Percentiles rank a stretch among this genome's conserved stretches.
phyloP scores from a whole-genome alignment of 1,140 invertebrate genomes.

The Bombus haemorrhoidalis region DNA sequence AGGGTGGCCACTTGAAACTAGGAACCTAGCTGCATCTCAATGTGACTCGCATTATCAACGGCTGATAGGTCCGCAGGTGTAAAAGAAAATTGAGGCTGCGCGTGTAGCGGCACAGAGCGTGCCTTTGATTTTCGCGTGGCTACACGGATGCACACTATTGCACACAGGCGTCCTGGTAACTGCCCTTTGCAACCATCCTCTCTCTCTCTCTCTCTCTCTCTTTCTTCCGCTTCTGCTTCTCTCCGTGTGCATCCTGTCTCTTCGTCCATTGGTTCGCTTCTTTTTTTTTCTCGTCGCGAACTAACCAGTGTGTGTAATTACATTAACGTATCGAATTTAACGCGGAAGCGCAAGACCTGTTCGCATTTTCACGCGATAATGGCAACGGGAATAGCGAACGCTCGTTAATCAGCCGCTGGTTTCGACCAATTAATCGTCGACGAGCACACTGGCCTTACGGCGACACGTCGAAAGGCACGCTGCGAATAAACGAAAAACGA shows the following conservation, averaged over 20 bases:
- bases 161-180: conserved; percentile 8
- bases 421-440: conserved; percentile 21
- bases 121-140: conserved; percentile 67
- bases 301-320: conserved; percentile 58
- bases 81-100: conserved; percentile 63
- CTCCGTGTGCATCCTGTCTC: neutral
- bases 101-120: conserved; percentile 48
- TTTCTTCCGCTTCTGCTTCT: too few relatives aligned
- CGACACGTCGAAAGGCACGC: too few relatives aligned
- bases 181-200: conserved; percentile 35
- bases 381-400: neutral
- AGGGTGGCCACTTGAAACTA: conserved; percentile 22
- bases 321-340: conserved; percentile 66
- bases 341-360: conserved; percentile 16
- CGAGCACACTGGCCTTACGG: neutral
- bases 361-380: conserved; percentile 49
- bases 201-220: neutral
- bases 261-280: neutral
- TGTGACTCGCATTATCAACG: conserved; percentile 59
- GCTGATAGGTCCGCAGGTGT: conserved; percentile 55
- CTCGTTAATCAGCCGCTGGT: neutral
- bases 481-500: too few relatives aligned
- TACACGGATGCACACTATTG: conserved; percentile 47
- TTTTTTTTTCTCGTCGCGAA: conserved; percentile 52
- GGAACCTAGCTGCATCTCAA: conserved; percentile 47